These are phyloP conservation scores for Hymenopus coronatus DNA, from an alignment of 2,888 invertebrate genomes.

Conservation along the genomic window DNA sequence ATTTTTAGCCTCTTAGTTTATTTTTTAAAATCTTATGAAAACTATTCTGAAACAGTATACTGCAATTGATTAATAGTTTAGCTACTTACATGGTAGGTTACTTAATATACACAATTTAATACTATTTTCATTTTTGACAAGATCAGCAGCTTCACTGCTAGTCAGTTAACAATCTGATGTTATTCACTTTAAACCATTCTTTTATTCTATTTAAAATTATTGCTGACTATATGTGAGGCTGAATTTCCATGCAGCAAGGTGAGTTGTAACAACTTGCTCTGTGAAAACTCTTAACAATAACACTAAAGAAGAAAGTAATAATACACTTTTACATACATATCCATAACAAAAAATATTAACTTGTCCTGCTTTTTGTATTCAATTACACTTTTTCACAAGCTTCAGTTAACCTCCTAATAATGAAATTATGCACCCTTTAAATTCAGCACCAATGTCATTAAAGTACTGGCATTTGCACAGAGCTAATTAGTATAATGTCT, in stretches of 20 bases:
- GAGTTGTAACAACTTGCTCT: not conserved
- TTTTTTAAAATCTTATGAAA: too few relatives aligned
- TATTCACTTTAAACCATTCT: too few relatives aligned
- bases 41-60: too few relatives aligned
- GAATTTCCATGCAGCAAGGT: not conserved
- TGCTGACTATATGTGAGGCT: not conserved
- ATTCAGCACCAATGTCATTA: not conserved
- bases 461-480: not conserved
- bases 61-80: too few relatives aligned
- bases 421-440: not conserved
- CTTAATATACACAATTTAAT: too few relatives aligned
- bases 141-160: too few relatives aligned
- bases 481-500: not conserved
- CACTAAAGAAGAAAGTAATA: not conserved
- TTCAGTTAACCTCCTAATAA: not conserved
- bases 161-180: too few relatives aligned
- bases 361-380: not conserved
- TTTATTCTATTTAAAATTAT: not conserved
- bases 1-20: too few relatives aligned
- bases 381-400: not conserved
- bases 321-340: not conserved
- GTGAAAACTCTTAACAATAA: not conserved
- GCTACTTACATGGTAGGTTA: too few relatives aligned
- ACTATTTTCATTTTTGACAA: too few relatives aligned
- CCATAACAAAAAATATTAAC: not conserved